Base-by-base conservation (phyloP, 2,888 invertebrate species). In the Acanthosepion lycidas region DNA sequence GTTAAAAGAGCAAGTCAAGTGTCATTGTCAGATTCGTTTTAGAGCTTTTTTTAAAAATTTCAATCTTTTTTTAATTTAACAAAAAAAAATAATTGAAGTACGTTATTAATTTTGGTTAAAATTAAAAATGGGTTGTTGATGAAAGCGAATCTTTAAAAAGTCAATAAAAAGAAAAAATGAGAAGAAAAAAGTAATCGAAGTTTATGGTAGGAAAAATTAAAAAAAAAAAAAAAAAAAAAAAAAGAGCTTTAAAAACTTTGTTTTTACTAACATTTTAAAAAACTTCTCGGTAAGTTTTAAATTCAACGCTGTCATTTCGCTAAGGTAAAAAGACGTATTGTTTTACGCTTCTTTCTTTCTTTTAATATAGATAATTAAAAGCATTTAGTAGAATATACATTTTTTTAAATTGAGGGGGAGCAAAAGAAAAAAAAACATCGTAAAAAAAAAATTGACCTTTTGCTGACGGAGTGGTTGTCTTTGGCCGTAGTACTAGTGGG, bases 381-480 rank as follows among this genome's bases (percentile, higher is more conserved):
- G 42, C 0, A 53, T 12, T 12, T 2, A 51, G 18, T 48, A 42
- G 48, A 28, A 92, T 53, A 92, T 42, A 53, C 23, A 42, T 42
- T 42, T 42, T 42, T 42, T 42, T 42, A 42, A 42, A 42, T 5
- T n/a, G 20, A 23, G 6, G 6, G 59, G 23, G 6, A 59, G 23
- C 6, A 59, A 59, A 23, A 12, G 3, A 51, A 12, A 94, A 1
- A 93, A 8, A 93, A 94, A 51, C 55, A 33, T n/a, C 55, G 94
- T 33, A n/a, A 48, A 91, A 48, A 28, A 28, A 33, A 78, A 49
- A 78, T 33, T 64, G 94, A 96, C 96, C 96, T 96, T 95, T 96
- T 96, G 91, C 96, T 96, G 78, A 96, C 96, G 28, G 96, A 96
- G 95, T 96, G 96, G 51, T 96, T 95, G 78, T 96, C 96, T 95